Evolutionary conservation across 2,888 invertebrate species (phyloP).

Genomic region (Xylocampa areola): DNA sequence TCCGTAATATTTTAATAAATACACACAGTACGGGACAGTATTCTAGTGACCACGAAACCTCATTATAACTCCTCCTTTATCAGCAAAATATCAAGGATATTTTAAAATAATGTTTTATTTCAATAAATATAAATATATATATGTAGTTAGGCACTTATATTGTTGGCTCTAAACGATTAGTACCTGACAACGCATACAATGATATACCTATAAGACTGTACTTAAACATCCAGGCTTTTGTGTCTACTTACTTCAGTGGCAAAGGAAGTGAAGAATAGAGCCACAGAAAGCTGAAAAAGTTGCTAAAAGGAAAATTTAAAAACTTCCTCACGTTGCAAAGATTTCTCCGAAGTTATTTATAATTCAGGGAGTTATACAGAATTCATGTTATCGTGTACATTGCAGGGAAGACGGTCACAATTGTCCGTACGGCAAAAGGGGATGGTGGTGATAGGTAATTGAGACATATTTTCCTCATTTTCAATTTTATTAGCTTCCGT

Average conservation of each 20-base stretch:
- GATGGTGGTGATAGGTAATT: slow-evolving; percentile 65
- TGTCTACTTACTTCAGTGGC: slow-evolving; percentile 20
- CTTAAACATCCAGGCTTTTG: slow-evolving; percentile 24
- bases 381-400: slow-evolving; percentile 54
- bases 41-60: too few relatives aligned
- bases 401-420: slow-evolving; percentile 74
- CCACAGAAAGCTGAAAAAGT: slow-evolving; percentile 15
- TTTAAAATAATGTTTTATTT: too few relatives aligned
- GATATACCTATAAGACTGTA: slow-evolving; percentile 11
- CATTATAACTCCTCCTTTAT: too few relatives aligned
- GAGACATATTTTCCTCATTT: slow-evolving; percentile 37
- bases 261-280: slow-evolving; percentile 32
- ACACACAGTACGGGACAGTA: too few relatives aligned
- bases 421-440: slow-evolving; percentile 77
- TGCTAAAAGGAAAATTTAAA: slow-evolving; percentile 26
- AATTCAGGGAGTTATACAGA: slow-evolving; percentile 41
- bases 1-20: too few relatives aligned
- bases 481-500: slow-evolving; percentile 40
- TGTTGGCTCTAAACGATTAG: too few relatives aligned
- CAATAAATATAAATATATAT: too few relatives aligned
- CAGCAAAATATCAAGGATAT: too few relatives aligned
- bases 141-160: too few relatives aligned
- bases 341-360: slow-evolving; percentile 36
- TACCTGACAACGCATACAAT: background rate
- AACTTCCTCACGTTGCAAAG: slow-evolving; percentile 27